Evolutionary conservation across 1,140 invertebrate species (phyloP), one percentile per base, ranked within the genome.

Genomic region (Oryzaephilus surinamensis): DNA sequence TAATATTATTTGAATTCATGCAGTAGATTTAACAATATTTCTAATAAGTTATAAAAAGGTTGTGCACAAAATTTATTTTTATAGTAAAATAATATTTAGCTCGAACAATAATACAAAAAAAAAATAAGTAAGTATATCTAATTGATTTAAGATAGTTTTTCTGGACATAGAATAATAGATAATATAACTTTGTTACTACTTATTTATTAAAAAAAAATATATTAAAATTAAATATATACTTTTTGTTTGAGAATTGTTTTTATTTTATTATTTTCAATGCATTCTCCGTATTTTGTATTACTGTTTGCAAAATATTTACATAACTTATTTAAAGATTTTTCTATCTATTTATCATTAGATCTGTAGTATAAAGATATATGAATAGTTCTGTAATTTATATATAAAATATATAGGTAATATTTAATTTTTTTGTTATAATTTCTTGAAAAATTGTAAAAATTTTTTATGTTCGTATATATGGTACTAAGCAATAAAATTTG

Each of bases 401-500:
- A n/a, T 29, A 36, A 27, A 35, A 16, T 21, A 15, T 32, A 23
- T 34, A 28, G 19, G 27, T 32, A 23, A 20, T 30, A 11, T 29
- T 28, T 24, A 31, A 38, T 38, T 29, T 29, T 38, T 28, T 36
- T 37, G 18, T 30, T 30, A 15, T 18, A 13, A 23, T 21, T 35
- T 10, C 13, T 24, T 24, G 26, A 12, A 24, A 3, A 35, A 21
- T 4, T 5, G 12, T 16, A 35, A 10, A 3, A 38, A 3, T 37
- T 11, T 32, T 38, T 13, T 38, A 44, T 50, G 47, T 52, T 46
- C n/a, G 50, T 52, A 52, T 38, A 46, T 45, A 32, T 38, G 43
- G 35, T 52, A 49, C 36, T 52, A 49, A 52, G 50, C 50, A 52
- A 52, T 52, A 52, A 49, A 48, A 46, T 37, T 50, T 50, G 40